A percentile compares a stretch with the other conserved stretches of the same genome.
These are phyloP conservation scores for Hypomesus transpacificus DNA, from an alignment of 2,113 vertebrate genomes.

Conservation along the genomic window DNA sequence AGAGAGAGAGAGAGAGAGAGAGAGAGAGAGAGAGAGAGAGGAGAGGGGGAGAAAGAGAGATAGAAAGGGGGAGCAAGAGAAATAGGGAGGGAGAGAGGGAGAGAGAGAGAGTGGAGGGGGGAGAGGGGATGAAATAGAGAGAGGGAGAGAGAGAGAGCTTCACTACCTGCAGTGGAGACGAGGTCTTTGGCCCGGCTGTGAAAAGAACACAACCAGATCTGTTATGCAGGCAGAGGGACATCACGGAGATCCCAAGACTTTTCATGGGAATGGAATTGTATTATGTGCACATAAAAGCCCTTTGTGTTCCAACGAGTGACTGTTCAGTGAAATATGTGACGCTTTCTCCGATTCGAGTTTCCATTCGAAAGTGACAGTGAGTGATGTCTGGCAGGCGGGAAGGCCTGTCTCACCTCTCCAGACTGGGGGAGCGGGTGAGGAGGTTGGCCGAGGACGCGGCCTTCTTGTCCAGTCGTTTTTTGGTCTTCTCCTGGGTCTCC, in stretches of 20 bases:
- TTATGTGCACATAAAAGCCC: slow-evolving; percentile 12
- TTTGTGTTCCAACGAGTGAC: slow-evolving; percentile 25
- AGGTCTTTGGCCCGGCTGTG: slow-evolving; percentile 71
- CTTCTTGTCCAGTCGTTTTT: slow-evolving; percentile 81
- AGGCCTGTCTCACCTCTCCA: slow-evolving; percentile 74
- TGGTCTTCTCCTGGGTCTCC: slow-evolving; percentile 64
- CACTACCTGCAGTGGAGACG: slow-evolving; percentile 65
- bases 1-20: no score
- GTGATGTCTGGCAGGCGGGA: neutral
- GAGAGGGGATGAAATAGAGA: no score
- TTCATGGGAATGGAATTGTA: slow-evolving; percentile 37
- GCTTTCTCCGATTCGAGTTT: slow-evolving; percentile 25
- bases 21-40: no score
- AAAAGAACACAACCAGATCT: slow-evolving; percentile 31
- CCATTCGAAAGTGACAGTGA: slow-evolving; percentile 24
- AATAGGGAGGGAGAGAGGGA: no score
- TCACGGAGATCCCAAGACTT: slow-evolving; percentile 4
- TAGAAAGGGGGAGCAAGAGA: no score
- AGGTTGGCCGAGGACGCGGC: slow-evolving; percentile 81
- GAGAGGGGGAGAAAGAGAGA: no score
- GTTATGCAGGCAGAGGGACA: slow-evolving; percentile 13
- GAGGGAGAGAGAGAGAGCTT: slow-evolving; percentile 23
- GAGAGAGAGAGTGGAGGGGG: no score
- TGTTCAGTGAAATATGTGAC: slow-evolving; percentile 29
- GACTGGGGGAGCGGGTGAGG: slow-evolving; percentile 75